Evolutionary conservation across 1,140 invertebrate species (phyloP).

Genomic region (Drosophila triauraria): DNA sequence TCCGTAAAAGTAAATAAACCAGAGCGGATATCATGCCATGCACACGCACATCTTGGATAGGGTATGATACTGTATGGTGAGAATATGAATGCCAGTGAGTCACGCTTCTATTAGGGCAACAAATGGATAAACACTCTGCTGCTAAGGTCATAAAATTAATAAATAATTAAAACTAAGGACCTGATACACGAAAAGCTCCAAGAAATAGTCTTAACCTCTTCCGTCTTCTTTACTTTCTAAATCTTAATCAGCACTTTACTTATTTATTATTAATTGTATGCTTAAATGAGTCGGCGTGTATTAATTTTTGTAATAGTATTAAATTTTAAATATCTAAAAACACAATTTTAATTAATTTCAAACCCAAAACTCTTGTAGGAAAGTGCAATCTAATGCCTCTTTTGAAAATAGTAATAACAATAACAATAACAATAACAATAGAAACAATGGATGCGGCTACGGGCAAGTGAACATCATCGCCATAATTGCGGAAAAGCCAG

Average conservation of each 20-base stretch:
- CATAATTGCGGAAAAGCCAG: constrained; percentile 45
- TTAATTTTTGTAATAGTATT: no score
- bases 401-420: constrained; percentile 19
- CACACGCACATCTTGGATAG: constrained; percentile 13
- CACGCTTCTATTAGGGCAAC: constrained; percentile 53
- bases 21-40: constrained; percentile 48
- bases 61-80: constrained; percentile 1
- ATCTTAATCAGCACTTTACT: neutral
- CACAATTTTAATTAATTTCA: neutral
- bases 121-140: constrained; percentile 6
- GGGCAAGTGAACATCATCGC: constrained; percentile 29
- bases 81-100: constrained; percentile 45
- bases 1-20: constrained; percentile 61
- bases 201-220: neutral
- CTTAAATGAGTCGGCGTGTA: no score
- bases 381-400: neutral
- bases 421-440: constrained; percentile 17
- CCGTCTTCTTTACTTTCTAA: no score
- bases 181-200: neutral
- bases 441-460: constrained; percentile 26
- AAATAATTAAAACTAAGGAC: no score
- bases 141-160: no score
- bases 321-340: no score
- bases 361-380: neutral
- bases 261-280: neutral